Conservation (phyloP, 2,113 vertebrate genomes). For the Dolichotis patagonum region DNA sequence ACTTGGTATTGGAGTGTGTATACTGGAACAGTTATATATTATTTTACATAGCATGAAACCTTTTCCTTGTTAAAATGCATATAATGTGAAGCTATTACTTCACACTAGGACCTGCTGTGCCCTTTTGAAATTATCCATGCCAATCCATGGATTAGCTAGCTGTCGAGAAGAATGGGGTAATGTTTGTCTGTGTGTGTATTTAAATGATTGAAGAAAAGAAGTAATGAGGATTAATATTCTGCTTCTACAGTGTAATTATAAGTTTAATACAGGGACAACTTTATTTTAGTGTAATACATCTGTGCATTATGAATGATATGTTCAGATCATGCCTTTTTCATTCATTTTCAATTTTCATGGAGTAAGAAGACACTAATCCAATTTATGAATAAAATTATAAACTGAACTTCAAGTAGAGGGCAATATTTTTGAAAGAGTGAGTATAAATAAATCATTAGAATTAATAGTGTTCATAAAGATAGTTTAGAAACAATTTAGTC, state of each 20-base stretch:
- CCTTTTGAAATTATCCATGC: constrained; percentile 53
- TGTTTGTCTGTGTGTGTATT: constrained; percentile 55
- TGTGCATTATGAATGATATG: constrained; percentile 34
- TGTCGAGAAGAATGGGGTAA: background rate
- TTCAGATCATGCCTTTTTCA: constrained; percentile 41
- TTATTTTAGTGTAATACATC: constrained; percentile 54
- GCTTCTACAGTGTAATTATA: constrained; percentile 57
- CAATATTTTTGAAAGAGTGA: constrained; percentile 42
- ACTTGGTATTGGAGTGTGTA: background rate
- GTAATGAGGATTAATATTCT: background rate
- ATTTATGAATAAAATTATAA: constrained; percentile 56
- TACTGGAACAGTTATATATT: background rate
- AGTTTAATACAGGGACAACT: constrained; percentile 55
- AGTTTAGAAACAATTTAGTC: constrained; percentile 30
- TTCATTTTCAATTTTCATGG: constrained; percentile 53
- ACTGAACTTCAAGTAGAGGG: constrained; percentile 6
- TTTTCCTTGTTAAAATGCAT: constrained; percentile 64
- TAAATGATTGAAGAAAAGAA: constrained; percentile 61
- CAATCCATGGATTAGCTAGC: constrained; percentile 37
- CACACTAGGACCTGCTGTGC: background rate
- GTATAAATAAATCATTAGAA: constrained; percentile 11
- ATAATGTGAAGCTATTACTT: constrained; percentile 25
- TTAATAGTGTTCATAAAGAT: constrained; percentile 40
- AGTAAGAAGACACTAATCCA: constrained; percentile 49
- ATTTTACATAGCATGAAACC: constrained; percentile 20